A percentile compares a stretch with the other conserved stretches of the same genome.
Conservation (phyloP, 2,113 vertebrate species). For the Chascanopsetta lugubris region DNA sequence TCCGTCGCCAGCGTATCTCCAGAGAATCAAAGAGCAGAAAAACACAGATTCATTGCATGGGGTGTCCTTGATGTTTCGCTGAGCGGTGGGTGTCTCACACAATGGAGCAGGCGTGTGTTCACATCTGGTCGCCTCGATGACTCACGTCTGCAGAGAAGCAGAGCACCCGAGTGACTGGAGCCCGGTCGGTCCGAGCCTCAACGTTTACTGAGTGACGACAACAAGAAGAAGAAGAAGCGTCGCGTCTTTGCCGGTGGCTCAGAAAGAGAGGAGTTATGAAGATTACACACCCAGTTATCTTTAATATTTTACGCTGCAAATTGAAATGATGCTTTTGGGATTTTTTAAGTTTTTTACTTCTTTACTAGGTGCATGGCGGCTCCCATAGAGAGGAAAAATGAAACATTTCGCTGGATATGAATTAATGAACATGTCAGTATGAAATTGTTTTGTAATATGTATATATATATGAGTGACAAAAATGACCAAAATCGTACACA, state of each 20-base stretch:
- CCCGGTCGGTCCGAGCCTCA: slow-evolving; percentile 20
- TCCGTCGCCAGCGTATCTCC: slow-evolving; percentile 1
- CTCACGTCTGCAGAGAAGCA: slow-evolving; percentile 60
- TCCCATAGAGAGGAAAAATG: too few species aligned
- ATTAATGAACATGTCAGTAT: too few species aligned
- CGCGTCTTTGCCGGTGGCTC: slow-evolving; percentile 14
- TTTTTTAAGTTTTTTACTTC: too few species aligned
- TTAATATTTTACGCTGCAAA: background rate
- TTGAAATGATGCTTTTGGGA: background rate
- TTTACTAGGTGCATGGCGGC: too few species aligned
- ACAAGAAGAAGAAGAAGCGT: slow-evolving; percentile 23
- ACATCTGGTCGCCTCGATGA: slow-evolving; percentile 55
- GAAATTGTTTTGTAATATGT: too few species aligned
- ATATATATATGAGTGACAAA: too few species aligned
- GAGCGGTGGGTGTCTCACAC: slow-evolving; percentile 28
- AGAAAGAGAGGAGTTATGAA: background rate
- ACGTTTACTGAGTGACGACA: slow-evolving; percentile 30
- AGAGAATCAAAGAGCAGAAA: slow-evolving; percentile 7
- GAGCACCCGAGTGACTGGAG: slow-evolving; percentile 48
- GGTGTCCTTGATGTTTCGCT: slow-evolving; percentile 31
- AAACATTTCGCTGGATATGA: too few species aligned
- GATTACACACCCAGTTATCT: background rate
- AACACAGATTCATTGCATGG: background rate
- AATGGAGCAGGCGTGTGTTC: slow-evolving; percentile 30
- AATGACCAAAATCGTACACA: too few species aligned